Base-by-base conservation (phyloP, 1,140 invertebrate genomes). In the Sycophaga agraensis region DNA sequence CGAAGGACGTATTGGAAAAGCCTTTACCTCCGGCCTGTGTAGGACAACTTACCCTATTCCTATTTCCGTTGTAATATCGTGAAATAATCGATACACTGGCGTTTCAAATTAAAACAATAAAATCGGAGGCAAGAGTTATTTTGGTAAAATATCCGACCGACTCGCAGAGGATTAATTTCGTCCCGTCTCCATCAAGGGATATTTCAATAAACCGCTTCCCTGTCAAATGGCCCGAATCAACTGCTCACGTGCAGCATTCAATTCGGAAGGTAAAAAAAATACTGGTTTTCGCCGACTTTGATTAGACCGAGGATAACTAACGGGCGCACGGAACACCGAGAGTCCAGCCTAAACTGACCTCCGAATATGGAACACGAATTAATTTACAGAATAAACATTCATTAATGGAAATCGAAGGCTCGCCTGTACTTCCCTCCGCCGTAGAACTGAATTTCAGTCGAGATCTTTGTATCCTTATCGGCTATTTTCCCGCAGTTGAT, bases 131-230 rank as follows among this genome's bases (percentile, higher is more conserved):
- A n/a, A n/a, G n/a, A n/a, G n/a, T n/a, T n/a, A n/a, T n/a, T n/a
- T n/a, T n/a, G n/a, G n/a, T n/a, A n/a, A n/a, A n/a, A n/a, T n/a
- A n/a, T n/a, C n/a, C n/a, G n/a, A n/a, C n/a, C n/a, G n/a, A n/a
- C n/a, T n/a, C n/a, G n/a, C n/a, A n/a, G n/a, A n/a, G 39, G 9
- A 48, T 46, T 45, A 57, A 51, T 51, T 51, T 51, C 39, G 26
- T 40, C 43, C 24, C 39, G 22, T 45, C 6, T 3, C 12, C 34
- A 43, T 34, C 2, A n/a, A 14, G n/a, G 43, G 19, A 31, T 49
- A 55, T 53, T 54, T 46, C 42, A 16, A 54, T 54, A 60, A 54
- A 28, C 14, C n/a, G 37, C 40, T 31, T 8, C 2, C 19, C n/a
- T 17, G 28, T 31, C 24, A n/a, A 39, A 28, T 14, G 31, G 12